Conservation (phyloP, 1,140 invertebrate genomes). For the Mycetomoellerius zeteki region DNA sequence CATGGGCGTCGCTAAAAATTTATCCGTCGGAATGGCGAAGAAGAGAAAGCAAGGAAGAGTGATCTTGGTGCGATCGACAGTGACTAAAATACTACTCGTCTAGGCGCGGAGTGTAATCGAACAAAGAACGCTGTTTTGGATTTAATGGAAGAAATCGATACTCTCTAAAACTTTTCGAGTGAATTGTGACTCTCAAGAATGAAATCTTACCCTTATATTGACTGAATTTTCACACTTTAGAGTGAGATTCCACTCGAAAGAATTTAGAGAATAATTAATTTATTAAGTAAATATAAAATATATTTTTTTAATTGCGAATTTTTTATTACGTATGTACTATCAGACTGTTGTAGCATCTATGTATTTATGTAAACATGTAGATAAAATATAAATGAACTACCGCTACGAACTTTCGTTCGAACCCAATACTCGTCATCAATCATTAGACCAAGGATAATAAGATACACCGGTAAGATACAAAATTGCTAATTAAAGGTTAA, state of each 20-base stretch:
- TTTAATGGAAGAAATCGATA: neutral
- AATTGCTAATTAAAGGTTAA: slow-evolving; percentile 3
- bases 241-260: no score
- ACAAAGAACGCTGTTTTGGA: neutral
- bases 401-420: no score
- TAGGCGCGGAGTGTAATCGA: neutral
- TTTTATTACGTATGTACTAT: neutral
- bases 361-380: no score
- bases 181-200: no score
- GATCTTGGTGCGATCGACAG: neutral
- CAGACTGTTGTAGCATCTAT: neutral
- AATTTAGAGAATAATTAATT: no score
- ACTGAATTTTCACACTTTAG: no score
- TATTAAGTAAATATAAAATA: neutral
- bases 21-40: slow-evolving; percentile 2
- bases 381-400: no score
- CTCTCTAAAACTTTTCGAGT: no score
- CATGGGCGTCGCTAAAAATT: slow-evolving; percentile 64
- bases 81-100: neutral
- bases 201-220: no score
- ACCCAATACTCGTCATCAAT: neutral
- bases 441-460: neutral
- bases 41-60: slow-evolving; percentile 1
- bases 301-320: neutral
- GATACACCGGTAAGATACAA: no score